These are phyloP conservation scores for Chymomyza procnemis DNA, from an alignment of 2,888 invertebrate genomes.

Conservation along the genomic window DNA sequence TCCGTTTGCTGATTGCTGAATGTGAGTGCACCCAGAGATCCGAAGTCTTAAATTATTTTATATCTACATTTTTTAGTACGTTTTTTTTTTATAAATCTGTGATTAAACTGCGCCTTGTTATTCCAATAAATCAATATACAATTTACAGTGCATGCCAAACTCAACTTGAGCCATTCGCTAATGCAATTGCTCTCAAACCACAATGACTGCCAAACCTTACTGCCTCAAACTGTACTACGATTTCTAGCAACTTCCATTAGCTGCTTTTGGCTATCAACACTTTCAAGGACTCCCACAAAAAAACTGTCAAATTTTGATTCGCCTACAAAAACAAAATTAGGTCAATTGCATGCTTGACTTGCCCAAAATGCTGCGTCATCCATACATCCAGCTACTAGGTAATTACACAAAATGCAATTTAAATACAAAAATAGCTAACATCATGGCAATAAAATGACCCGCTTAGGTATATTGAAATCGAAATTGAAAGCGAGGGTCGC, in stretches of 20 bases:
- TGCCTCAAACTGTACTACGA: conserved; percentile 3
- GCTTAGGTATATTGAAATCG: not conserved
- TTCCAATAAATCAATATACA: no score
- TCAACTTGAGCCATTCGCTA: no score
- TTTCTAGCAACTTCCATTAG: not conserved
- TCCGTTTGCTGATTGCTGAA: no score
- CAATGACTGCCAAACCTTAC: no score
- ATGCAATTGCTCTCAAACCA: no score
- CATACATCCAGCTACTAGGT: not conserved
- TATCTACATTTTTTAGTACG: no score
- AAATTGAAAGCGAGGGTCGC: conserved; percentile 26
- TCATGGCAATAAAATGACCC: not conserved
- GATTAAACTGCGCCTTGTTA: no score
- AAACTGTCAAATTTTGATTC: conserved; percentile 19
- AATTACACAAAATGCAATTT: conserved; percentile 9
- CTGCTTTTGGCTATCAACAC: not conserved
- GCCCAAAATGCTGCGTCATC: conserved; percentile 5
- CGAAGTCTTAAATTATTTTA: no score
- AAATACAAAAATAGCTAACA: conserved; percentile 7
- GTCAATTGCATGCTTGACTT: conserved; percentile 65
- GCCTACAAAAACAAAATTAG: conserved; percentile 26
- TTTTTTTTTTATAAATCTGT: no score
- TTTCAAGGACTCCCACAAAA: not conserved
- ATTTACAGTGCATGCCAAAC: no score
- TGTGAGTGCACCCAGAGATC: no score